Evolutionary conservation across 2,113 vertebrate species (phyloP).

Genomic region (Alligator mississippiensis): DNA sequence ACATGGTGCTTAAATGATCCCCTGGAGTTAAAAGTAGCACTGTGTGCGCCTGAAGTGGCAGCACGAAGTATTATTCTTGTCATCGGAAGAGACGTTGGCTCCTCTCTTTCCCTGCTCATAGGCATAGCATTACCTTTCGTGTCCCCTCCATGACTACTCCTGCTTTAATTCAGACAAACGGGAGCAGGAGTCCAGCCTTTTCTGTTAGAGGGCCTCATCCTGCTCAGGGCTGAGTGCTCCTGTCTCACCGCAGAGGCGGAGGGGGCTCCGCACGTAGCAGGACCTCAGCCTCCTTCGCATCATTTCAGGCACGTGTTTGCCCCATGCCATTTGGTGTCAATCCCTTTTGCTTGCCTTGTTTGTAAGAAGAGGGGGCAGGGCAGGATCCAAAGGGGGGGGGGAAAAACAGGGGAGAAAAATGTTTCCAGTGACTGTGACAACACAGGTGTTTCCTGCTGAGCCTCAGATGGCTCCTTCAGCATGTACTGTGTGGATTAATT

Average conservation of each 20-base stretch:
- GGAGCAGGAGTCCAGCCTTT: too few species aligned
- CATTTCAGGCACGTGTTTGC: background rate
- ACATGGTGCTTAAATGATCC: background rate
- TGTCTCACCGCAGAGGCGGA: background rate
- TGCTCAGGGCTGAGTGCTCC: background rate
- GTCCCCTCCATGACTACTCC: background rate
- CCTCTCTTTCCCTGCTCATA: background rate
- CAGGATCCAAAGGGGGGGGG: background rate
- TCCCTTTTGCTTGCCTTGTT: background rate
- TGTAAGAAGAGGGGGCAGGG: background rate
- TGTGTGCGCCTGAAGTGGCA: background rate
- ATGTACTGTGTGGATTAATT: background rate
- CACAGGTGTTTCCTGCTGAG: fast-evolving
- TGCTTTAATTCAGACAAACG: background rate
- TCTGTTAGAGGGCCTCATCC: background rate
- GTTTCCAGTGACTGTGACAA: fast-evolving
- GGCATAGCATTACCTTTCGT: background rate
- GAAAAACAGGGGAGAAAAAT: background rate
- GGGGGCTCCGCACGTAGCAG: background rate
- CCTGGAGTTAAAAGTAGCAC: background rate
- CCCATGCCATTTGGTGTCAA: background rate
- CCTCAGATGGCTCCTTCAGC: background rate
- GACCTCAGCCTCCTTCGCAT: too few species aligned
- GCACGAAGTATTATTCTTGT: background rate
- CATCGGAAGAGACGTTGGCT: background rate